Conservation (phyloP, 2,888 invertebrate genomes). For the Pharmacophagus antenor region DNA sequence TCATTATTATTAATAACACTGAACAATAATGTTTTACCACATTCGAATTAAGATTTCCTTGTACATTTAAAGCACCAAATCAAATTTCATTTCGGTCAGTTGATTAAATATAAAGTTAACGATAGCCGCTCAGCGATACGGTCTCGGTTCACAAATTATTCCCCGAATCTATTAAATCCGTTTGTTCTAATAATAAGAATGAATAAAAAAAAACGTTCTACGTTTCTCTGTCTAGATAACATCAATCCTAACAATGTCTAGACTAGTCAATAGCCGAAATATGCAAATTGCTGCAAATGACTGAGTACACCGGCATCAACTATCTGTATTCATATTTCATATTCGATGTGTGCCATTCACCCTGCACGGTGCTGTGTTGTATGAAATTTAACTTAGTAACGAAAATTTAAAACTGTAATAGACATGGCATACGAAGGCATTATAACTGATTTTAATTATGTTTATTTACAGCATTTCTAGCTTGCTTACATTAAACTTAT, state of each 20-base stretch:
- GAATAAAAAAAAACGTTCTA: slow-evolving; percentile 38
- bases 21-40: not conserved
- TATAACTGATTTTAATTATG: too few species aligned
- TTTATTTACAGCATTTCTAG: too few species aligned
- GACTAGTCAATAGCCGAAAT: slow-evolving; percentile 63
- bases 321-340: slow-evolving; percentile 22
- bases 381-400: not conserved
- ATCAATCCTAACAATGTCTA: slow-evolving; percentile 60
- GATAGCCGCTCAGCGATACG: slow-evolving; percentile 2
- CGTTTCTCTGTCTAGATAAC: slow-evolving; percentile 54
- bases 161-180: slow-evolving; percentile 14
- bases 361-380: not conserved
- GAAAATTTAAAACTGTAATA: not conserved
- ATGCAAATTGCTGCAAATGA: slow-evolving; percentile 56
- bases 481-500: too few species aligned
- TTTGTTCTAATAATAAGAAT: slow-evolving; percentile 29
- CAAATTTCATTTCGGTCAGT: slow-evolving; percentile 6
- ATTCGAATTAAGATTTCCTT: not conserved
- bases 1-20: not conserved
- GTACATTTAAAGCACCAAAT: not conserved
- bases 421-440: too few species aligned
- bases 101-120: slow-evolving; percentile 3
- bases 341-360: slow-evolving; percentile 28
- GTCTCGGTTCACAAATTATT: slow-evolving; percentile 5
- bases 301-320: slow-evolving; percentile 36